phyloP scores from a whole-genome alignment of 2,113 vertebrate genomes.

The Bubalus kerabau region DNA sequence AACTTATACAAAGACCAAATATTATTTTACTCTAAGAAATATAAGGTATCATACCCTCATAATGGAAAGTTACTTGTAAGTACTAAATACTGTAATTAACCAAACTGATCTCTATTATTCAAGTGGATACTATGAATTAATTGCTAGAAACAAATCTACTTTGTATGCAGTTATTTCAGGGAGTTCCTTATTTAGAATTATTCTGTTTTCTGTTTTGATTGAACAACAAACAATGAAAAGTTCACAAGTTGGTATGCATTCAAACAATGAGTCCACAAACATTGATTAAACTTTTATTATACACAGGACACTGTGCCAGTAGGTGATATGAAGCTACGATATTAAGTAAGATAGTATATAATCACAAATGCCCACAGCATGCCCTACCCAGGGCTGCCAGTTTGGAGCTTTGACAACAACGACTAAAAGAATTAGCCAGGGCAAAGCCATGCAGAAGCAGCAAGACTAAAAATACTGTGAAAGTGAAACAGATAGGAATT shows the following conservation, averaged over 20 bases:
- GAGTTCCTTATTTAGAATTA: background rate
- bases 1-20: background rate
- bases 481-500: background rate
- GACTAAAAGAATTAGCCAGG: background rate
- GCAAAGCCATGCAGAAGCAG: background rate
- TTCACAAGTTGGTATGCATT: background rate
- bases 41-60: background rate
- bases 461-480: background rate
- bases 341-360: background rate
- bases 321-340: background rate
- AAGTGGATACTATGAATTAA: background rate
- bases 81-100: slow-evolving; percentile 38
- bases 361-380: background rate
- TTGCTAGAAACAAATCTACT: slow-evolving; percentile 6
- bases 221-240: background rate
- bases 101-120: slow-evolving; percentile 43
- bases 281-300: background rate
- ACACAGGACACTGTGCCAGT: background rate
- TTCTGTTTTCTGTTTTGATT: background rate
- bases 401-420: background rate
- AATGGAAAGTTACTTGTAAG: background rate
- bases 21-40: background rate
- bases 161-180: background rate
- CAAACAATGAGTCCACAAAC: background rate
- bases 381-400: background rate